Conservation (phyloP, 2,888 invertebrate species). For the Tetheella fluctuosa region DNA sequence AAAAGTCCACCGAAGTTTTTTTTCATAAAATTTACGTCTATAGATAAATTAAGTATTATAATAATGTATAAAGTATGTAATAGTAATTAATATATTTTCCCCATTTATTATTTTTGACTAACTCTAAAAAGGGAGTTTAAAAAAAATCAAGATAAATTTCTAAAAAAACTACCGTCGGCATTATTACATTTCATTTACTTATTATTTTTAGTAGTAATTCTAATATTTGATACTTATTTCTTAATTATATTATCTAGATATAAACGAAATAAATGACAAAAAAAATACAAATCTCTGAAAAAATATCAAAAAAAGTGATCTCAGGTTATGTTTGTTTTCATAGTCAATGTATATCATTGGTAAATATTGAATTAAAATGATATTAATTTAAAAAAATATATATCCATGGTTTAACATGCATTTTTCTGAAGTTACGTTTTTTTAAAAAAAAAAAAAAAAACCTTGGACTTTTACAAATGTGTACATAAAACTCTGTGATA, state of each 20-base stretch:
- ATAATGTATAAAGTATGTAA: slow-evolving; percentile 30
- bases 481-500: slow-evolving; percentile 7
- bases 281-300: slow-evolving; percentile 66
- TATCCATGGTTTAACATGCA: neutral
- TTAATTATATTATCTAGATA: slow-evolving; percentile 49
- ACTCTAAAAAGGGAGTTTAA: slow-evolving; percentile 3
- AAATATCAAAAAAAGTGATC: slow-evolving; percentile 72
- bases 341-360: neutral
- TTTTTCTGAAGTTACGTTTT: neutral
- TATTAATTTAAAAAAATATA: neutral
- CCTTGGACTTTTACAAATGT: neutral
- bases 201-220: slow-evolving; percentile 32
- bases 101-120: slow-evolving; percentile 30
- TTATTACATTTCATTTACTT: slow-evolving; percentile 27
- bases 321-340: slow-evolving; percentile 44
- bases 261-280: slow-evolving; percentile 59
- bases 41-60: slow-evolving; percentile 36
- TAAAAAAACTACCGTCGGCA: neutral
- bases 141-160: neutral
- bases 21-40: slow-evolving; percentile 27
- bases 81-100: slow-evolving; percentile 28
- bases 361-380: neutral
- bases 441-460: neutral
- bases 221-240: slow-evolving; percentile 53
- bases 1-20: slow-evolving; percentile 55